Conservation (phyloP, 2,888 invertebrate genomes). For the Drosophila melanocephala region DNA sequence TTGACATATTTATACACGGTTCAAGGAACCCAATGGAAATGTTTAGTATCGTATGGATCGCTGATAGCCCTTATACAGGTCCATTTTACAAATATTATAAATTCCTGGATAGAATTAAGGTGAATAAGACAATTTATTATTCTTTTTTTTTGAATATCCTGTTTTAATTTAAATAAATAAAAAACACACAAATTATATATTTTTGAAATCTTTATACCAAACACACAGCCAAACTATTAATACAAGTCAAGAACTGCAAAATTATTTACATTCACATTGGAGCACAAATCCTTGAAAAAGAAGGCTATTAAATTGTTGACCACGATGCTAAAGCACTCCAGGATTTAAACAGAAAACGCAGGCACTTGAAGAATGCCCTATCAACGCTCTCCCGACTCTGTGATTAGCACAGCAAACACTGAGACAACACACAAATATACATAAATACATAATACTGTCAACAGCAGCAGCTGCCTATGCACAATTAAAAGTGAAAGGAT, state of each 20-base stretch:
- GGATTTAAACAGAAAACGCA: background rate
- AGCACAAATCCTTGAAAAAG: background rate
- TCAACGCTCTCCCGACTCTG: slow-evolving; percentile 48
- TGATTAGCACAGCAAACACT: slow-evolving; percentile 61
- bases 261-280: background rate
- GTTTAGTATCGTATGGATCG: slow-evolving; percentile 62
- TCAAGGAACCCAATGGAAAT: slow-evolving; percentile 65
- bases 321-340: background rate
- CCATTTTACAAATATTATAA: background rate
- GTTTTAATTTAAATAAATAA: background rate
- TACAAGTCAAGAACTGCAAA: background rate
- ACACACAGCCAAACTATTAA: background rate
- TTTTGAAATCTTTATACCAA: background rate
- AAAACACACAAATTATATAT: background rate
- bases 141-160: background rate
- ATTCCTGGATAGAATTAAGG: background rate
- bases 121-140: background rate
- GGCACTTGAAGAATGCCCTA: slow-evolving; percentile 29
- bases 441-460: slow-evolving; percentile 24
- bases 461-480: slow-evolving; percentile 50
- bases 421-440: background rate
- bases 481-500: slow-evolving; percentile 74
- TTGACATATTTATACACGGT: slow-evolving; percentile 79
- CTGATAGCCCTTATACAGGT: slow-evolving; percentile 17
- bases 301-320: background rate